phyloP scores from a whole-genome alignment of 2,113 vertebrate genomes.

The Tricholaema leucomelas region DNA sequence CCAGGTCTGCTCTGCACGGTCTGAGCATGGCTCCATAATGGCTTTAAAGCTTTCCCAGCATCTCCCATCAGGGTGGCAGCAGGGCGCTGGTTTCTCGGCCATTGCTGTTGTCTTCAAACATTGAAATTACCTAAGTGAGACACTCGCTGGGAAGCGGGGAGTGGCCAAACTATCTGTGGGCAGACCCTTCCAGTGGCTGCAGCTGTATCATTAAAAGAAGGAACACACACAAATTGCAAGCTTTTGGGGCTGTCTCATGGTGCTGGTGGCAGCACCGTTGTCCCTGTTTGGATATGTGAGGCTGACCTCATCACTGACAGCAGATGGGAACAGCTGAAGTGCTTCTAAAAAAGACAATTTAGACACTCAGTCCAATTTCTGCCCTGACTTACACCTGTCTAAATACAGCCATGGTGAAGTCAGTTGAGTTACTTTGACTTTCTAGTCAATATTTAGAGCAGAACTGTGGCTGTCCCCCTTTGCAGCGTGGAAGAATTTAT shows the following conservation, averaged over 20 bases:
- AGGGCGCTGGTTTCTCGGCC: background rate
- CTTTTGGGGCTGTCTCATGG: background rate
- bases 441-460: background rate
- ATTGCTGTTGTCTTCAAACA: rapidly evolving
- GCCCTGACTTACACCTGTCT: conserved; percentile 3
- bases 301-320: background rate
- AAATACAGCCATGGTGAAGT: background rate
- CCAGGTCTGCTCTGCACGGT: background rate
- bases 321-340: background rate
- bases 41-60: background rate
- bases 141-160: background rate
- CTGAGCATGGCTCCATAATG: background rate
- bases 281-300: background rate
- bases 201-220: background rate
- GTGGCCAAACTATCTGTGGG: background rate
- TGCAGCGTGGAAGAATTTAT: conserved; percentile 31
- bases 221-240: rapidly evolving
- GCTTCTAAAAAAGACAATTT: background rate
- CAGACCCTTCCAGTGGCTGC: background rate
- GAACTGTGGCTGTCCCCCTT: background rate
- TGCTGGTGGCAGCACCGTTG: background rate
- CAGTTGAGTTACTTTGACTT: background rate
- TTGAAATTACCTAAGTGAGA: background rate
- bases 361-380: background rate
- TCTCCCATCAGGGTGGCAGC: background rate